Evolutionary conservation across 2,888 invertebrate species (phyloP).

Genomic region (Lymantria monacha): DNA sequence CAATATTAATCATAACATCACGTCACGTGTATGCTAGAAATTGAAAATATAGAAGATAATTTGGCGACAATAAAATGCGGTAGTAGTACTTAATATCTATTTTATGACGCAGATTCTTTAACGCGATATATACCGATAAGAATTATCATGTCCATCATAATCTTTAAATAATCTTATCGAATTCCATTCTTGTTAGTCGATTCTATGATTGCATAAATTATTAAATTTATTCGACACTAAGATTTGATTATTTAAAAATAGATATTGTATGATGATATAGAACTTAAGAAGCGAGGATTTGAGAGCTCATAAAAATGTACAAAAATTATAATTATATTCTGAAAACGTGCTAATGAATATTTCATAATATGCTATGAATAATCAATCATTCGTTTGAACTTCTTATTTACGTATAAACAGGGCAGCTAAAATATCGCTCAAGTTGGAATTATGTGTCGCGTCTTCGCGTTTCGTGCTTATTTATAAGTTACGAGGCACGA

Average conservation of each 20-base stretch:
- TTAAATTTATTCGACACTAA: constrained; percentile 11
- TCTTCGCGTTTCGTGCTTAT: background rate
- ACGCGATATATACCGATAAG: constrained; percentile 9
- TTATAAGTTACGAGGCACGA: background rate
- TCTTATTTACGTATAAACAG: constrained; percentile 43
- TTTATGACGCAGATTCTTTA: constrained; percentile 9
- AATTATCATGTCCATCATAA: constrained; percentile 20
- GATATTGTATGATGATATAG: constrained; percentile 3
- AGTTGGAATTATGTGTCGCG: constrained; percentile 3
- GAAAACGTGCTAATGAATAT: constrained; percentile 47
- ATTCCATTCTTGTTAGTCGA: constrained; percentile 30
- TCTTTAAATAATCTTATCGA: constrained; percentile 27
- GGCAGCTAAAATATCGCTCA: constrained; percentile 26
- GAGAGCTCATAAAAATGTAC: constrained; percentile 10
- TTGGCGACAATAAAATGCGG: too few species aligned
- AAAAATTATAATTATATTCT: constrained; percentile 30
- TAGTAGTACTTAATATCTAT: background rate
- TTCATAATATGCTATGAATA: constrained; percentile 44
- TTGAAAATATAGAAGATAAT: too few species aligned
- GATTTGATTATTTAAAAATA: background rate
- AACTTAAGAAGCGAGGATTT: background rate
- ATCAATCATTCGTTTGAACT: constrained; percentile 48
- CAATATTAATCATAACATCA: too few species aligned
- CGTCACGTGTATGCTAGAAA: too few species aligned
- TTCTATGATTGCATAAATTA: constrained; percentile 17